Evolutionary conservation across 2,113 vertebrate genomes (phyloP).

Genomic region (Callipepla squamata): DNA sequence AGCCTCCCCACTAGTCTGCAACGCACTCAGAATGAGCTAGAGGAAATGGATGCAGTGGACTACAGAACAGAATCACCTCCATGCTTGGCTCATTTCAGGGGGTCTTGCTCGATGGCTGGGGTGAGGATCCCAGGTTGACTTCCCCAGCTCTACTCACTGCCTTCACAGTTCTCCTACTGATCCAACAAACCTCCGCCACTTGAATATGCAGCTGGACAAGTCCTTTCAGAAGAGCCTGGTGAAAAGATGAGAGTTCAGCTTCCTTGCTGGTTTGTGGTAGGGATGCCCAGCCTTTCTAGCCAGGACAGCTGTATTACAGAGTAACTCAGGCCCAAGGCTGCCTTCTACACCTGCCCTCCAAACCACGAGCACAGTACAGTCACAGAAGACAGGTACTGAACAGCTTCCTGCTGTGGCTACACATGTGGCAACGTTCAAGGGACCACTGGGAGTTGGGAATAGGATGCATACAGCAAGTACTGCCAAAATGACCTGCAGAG

Average conservation of each 20-base stretch:
- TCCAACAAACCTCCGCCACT: neutral
- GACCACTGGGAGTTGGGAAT: neutral
- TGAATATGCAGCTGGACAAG: neutral
- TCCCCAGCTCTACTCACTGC: neutral
- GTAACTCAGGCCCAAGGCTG: neutral
- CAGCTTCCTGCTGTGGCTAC: neutral
- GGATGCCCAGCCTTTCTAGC: neutral
- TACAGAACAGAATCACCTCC: neutral
- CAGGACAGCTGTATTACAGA: neutral
- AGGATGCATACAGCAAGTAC: neutral
- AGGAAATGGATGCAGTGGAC: rapidly evolving
- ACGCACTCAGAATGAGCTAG: neutral
- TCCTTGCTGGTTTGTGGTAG: neutral
- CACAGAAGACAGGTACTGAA: neutral
- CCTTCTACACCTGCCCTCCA: neutral
- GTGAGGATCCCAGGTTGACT: neutral
- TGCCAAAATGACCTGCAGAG: neutral
- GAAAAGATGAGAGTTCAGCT: neutral
- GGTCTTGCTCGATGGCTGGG: neutral
- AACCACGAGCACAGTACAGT: neutral
- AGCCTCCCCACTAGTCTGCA: neutral
- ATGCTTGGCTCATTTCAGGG: neutral
- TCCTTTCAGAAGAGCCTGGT: neutral
- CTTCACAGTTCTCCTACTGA: neutral
- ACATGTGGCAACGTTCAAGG: rapidly evolving